Conservation (phyloP, 2,113 vertebrate species). For the Dendropsophus ebraccatus region DNA sequence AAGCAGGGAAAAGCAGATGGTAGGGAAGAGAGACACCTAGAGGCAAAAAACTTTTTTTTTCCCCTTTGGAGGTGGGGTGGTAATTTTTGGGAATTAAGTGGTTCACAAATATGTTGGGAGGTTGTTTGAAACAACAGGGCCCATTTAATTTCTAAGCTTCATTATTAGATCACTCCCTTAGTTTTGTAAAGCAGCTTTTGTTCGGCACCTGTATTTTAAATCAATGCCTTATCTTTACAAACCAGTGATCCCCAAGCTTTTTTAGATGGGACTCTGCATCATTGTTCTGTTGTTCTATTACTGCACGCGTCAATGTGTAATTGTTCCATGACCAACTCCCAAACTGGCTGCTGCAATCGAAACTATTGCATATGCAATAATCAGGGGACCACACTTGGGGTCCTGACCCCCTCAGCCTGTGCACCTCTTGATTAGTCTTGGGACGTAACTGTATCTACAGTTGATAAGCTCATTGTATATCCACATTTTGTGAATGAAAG, state of each 20-base stretch:
- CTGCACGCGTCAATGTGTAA: not conserved
- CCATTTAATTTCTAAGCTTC: not conserved
- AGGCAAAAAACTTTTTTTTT: too few relatives aligned
- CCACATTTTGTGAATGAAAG: not conserved
- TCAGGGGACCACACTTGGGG: slow-evolving; percentile 7
- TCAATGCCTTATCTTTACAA: not conserved
- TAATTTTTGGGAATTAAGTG: too few relatives aligned
- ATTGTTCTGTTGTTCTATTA: not conserved
- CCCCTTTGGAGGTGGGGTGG: too few relatives aligned
- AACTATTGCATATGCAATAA: slow-evolving; percentile 29
- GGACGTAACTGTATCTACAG: slow-evolving; percentile 19
- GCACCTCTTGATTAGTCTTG: slow-evolving; percentile 12
- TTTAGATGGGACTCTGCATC: not conserved
- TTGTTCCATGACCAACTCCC: not conserved
- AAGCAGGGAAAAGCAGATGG: too few relatives aligned
- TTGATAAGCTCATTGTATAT: not conserved
- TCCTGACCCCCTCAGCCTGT: slow-evolving; percentile 19
- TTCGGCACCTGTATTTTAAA: not conserved
- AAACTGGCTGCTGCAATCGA: slow-evolving; percentile 10
- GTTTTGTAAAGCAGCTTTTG: not conserved
- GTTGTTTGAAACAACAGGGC: too few relatives aligned
- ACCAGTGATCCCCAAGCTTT: not conserved
- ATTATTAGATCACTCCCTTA: not conserved
- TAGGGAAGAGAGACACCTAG: too few relatives aligned
- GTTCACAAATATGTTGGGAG: too few relatives aligned